These are phyloP conservation scores for Ursus arctos DNA, from an alignment of 2,113 vertebrate species.

Conservation along the genomic window DNA sequence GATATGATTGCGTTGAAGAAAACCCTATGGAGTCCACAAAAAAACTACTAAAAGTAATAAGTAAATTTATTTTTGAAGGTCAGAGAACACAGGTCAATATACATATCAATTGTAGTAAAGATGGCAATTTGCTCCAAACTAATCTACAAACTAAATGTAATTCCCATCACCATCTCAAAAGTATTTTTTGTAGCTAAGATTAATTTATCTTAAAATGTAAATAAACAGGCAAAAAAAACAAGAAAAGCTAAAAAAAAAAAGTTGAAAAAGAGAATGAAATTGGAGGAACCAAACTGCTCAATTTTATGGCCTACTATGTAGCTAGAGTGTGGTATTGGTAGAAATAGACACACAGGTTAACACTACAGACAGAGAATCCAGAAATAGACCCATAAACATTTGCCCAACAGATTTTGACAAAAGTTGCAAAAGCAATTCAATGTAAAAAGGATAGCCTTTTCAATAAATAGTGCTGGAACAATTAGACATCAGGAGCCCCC, in stretches of 20 bases:
- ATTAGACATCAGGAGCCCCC: neutral
- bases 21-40: neutral
- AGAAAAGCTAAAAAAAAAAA: neutral
- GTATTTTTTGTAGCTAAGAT: neutral
- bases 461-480: neutral
- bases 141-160: neutral
- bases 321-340: neutral
- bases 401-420: neutral
- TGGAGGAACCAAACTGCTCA: neutral
- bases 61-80: neutral
- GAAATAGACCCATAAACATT: neutral
- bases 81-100: neutral
- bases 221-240: neutral
- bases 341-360: neutral
- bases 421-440: neutral
- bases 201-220: neutral
- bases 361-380: neutral
- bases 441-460: neutral
- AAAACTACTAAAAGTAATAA: neutral
- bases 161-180: neutral
- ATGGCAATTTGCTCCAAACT: neutral
- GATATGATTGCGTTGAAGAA: neutral
- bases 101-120: neutral
- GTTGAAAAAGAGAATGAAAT: neutral
- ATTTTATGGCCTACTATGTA: neutral